phyloP scores from a whole-genome alignment of 2,888 invertebrate genomes.

The Pyrochroa serraticornis region DNA sequence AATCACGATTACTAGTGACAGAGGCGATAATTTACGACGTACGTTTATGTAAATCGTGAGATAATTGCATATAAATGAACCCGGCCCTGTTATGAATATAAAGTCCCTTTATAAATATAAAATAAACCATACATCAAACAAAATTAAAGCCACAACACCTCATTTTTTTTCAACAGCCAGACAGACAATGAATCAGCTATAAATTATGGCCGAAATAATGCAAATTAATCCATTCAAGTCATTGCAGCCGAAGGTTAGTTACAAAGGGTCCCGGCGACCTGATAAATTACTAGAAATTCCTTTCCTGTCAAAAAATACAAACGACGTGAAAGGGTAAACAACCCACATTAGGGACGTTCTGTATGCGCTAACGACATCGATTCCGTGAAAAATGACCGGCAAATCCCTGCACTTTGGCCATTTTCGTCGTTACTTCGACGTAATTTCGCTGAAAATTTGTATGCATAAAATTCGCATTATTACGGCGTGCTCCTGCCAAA shows the following conservation, averaged over 20 bases:
- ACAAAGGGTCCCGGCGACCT: conserved; percentile 37
- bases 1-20: conserved; percentile 38
- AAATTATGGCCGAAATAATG: conserved; percentile 40
- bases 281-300: conserved; percentile 42
- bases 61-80: conserved; percentile 40
- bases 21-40: conserved; percentile 36
- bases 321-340: conserved; percentile 38
- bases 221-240: conserved; percentile 41
- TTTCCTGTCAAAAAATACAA: conserved; percentile 42
- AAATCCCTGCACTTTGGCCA: conserved; percentile 24
- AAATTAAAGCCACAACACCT: conserved; percentile 37
- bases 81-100: conserved; percentile 34
- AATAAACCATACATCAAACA: conserved; percentile 37
- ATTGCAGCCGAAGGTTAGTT: conserved; percentile 33
- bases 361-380: conserved; percentile 36
- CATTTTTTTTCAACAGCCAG: conserved; percentile 30
- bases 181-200: conserved; percentile 34
- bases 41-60: conserved; percentile 38
- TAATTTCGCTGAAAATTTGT: background rate
- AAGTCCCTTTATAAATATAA: conserved; percentile 37
- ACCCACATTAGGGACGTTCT: conserved; percentile 26
- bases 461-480: too few relatives aligned
- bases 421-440: conserved; percentile 22
- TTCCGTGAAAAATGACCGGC: conserved; percentile 35
- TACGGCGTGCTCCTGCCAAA: too few relatives aligned